These are phyloP conservation scores for Ictalurus punctatus DNA, from an alignment of 2,113 vertebrate genomes.

Conservation along the genomic window DNA sequence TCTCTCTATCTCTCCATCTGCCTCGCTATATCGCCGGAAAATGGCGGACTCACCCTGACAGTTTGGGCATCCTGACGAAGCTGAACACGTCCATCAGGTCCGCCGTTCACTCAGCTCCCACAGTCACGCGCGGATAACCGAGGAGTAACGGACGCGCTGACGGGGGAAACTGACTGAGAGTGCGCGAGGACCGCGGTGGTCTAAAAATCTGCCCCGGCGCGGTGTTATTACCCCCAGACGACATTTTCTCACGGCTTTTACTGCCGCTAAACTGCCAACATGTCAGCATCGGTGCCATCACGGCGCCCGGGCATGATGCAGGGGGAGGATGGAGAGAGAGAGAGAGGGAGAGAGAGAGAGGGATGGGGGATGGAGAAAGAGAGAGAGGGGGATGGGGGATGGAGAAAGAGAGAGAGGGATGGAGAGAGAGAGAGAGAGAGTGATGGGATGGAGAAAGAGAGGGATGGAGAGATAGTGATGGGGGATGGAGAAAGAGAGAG, in stretches of 20 bases:
- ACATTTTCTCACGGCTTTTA: background rate
- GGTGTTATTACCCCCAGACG: background rate
- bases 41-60: constrained; percentile 37
- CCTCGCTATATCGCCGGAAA: background rate
- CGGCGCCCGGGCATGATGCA: background rate
- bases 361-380: background rate
- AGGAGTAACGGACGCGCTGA: background rate
- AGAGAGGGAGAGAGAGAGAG: background rate
- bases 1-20: background rate
- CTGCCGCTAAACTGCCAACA: background rate
- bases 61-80: constrained; percentile 38
- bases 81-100: constrained; percentile 38
- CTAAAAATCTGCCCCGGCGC: background rate
- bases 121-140: background rate
- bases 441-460: background rate
- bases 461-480: background rate
- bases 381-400: background rate
- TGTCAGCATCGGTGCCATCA: constrained; percentile 1
- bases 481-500: too few species aligned
- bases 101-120: constrained; percentile 10
- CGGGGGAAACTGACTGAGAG: background rate
- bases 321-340: background rate
- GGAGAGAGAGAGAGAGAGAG: background rate
- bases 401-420: background rate
- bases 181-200: background rate